Evolutionary conservation across 2,888 invertebrate species (phyloP).

Genomic region (Nineta flava): DNA sequence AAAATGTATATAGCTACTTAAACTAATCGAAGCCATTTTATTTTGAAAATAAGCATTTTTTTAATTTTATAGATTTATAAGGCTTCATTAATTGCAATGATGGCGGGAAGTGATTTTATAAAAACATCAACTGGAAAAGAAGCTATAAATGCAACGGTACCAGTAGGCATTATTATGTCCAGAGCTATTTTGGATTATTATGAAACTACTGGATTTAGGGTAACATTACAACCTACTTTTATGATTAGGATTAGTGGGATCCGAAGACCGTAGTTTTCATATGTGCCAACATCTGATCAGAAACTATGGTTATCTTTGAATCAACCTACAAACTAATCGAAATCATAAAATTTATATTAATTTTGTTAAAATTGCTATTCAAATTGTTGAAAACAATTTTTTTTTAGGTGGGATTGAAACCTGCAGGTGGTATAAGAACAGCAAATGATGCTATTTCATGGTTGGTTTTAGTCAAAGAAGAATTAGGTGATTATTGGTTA

Average conservation of each 20-base stretch:
- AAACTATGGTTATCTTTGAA: too few species aligned
- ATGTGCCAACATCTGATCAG: too few species aligned
- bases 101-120: slow-evolving; percentile 94
- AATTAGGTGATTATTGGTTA: slow-evolving; percentile 80
- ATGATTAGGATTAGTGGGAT: too few species aligned
- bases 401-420: slow-evolving; percentile 83
- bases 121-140: slow-evolving; percentile 99
- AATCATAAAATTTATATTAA: too few species aligned
- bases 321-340: too few species aligned
- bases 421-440: slow-evolving; percentile 90
- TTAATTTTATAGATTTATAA: slow-evolving; percentile 50
- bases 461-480: slow-evolving; percentile 67
- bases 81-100: slow-evolving; percentile 79
- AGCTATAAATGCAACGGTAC: slow-evolving; percentile 80
- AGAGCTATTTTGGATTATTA: slow-evolving; percentile 74
- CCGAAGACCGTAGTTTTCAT: too few species aligned
- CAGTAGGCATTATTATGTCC: slow-evolving; percentile 86
- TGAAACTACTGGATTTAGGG: slow-evolving; percentile 50
- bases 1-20: slow-evolving; percentile 42
- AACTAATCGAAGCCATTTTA: background rate
- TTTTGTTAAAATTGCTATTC: too few species aligned
- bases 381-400: slow-evolving; percentile 7
- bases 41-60: background rate
- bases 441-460: slow-evolving; percentile 73
- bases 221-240: slow-evolving; percentile 19